Evolutionary conservation across 1,140 invertebrate species (phyloP), one percentile per base, ranked within the genome.

Genomic region (Arctopsyche grandis): DNA sequence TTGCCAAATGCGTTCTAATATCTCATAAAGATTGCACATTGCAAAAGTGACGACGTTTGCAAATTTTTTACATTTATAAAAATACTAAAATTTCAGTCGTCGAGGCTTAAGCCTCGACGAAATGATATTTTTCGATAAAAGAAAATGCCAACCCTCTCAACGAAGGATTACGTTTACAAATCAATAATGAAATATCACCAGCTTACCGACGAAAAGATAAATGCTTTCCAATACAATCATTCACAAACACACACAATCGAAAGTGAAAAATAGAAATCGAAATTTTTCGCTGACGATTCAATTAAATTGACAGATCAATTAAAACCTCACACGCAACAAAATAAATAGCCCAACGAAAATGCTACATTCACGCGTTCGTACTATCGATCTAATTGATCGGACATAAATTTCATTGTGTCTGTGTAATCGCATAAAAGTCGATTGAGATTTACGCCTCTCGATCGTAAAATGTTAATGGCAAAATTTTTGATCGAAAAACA

Each of bases 61-160:
- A 38, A 38, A 38, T 38, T 38, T 38, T 38, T 38, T 52, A 52
- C 12, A 52, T 52, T 14, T 52, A 1, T 52, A 5, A 52, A 14
- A 14, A 14, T 52, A 14, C 16, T 3, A 60, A 66, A 26, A 66
- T 26, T 66, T 66, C 63, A 26, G 24, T 29, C 24, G 14, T 24
- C 10, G 5, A 26, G 21, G 24, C 63, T 26, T 66, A 66, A 66
- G 5, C 21, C 63, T 12, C n/a, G 26, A 26, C 14, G 63, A 66
- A 60, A 66, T 22, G 10, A 60, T 26, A 66, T 66, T 66, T 66
- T 66, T 66, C 63, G 63, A 26, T 24, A 26, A 66, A 66, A 66
- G 24, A 66, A 12, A 66, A 29, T 14, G 63, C 24, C 24, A 66
- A 66, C 63, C 63, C 63, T 14, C 24, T 66, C 63, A 24, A 24